Percentiles rank a stretch among this genome's conserved stretches.
Conservation (phyloP, 2,113 vertebrate genomes). For the Cebus imitator region DNA sequence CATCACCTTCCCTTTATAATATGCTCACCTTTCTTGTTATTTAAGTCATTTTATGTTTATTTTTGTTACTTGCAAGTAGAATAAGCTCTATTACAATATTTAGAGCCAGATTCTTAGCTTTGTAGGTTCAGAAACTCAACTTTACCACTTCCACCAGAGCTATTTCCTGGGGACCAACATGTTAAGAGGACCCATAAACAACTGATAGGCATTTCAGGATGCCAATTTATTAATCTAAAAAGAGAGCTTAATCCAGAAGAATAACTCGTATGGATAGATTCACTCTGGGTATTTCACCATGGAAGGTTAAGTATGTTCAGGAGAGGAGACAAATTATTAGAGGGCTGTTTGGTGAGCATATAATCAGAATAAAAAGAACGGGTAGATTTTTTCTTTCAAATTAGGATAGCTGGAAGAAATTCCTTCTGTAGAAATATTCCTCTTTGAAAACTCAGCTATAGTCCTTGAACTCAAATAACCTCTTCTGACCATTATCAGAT, state of each 20-base stretch:
- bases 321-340: constrained; percentile 15
- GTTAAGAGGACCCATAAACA: not conserved
- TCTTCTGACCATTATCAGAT: not conserved
- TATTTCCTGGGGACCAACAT: not conserved
- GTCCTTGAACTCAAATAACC: constrained; percentile 41
- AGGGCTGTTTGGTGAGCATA: not conserved
- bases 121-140: not conserved
- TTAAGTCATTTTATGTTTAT: not conserved
- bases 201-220: not conserved
- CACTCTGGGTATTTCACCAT: not conserved
- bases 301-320: not conserved
- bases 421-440: not conserved
- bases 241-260: not conserved
- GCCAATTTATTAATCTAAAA: constrained; percentile 4
- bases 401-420: not conserved
- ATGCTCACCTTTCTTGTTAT: not conserved
- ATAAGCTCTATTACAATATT: not conserved
- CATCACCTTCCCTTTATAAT: not conserved
- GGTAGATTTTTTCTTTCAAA: not conserved
- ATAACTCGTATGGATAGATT: not conserved
- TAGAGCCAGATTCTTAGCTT: not conserved
- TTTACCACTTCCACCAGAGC: not conserved
- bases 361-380: constrained; percentile 26
- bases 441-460: constrained; percentile 9
- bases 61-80: constrained; percentile 2